Conservation (phyloP, 2,797 vertebrate species). For the Microcaecilia unicolor region DNA sequence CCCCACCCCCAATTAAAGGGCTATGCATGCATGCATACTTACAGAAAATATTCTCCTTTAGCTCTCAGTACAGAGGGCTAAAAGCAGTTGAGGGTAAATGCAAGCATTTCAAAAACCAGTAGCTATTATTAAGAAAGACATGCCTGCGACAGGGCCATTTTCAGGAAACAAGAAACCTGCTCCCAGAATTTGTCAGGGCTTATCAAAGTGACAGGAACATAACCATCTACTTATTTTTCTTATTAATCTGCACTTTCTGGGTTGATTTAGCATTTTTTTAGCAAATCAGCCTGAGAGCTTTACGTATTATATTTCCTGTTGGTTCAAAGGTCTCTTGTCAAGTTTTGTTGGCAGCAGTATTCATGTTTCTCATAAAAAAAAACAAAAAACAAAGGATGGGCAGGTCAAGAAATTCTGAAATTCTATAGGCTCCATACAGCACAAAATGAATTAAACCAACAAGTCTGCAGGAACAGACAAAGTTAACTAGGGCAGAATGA, state of each 20-base stretch:
- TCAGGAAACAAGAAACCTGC: background rate
- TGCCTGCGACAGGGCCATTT: too few species aligned
- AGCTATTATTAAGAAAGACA: background rate
- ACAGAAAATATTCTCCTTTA: too few species aligned
- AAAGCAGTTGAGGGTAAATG: background rate
- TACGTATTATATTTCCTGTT: fast-evolving
- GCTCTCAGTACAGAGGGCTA: too few species aligned
- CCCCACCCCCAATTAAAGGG: too few species aligned
- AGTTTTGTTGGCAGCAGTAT: background rate
- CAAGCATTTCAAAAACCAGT: background rate
- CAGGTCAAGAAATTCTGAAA: too few species aligned
- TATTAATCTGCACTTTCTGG: background rate
- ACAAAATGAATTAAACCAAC: too few species aligned
- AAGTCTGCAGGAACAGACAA: too few species aligned
- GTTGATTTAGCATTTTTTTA: background rate
- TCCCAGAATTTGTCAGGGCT: background rate
- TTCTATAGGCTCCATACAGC: too few species aligned
- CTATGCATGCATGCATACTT: too few species aligned
- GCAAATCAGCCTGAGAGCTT: background rate
- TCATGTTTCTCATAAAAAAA: too few species aligned
- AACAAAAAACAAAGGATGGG: too few species aligned
- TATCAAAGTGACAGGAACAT: background rate
- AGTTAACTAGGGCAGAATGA: too few species aligned
- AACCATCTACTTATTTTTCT: background rate
- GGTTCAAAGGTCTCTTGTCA: background rate